Evolutionary conservation across 2,113 vertebrate genomes (phyloP).

Genomic region (Ciconia boyciana): DNA sequence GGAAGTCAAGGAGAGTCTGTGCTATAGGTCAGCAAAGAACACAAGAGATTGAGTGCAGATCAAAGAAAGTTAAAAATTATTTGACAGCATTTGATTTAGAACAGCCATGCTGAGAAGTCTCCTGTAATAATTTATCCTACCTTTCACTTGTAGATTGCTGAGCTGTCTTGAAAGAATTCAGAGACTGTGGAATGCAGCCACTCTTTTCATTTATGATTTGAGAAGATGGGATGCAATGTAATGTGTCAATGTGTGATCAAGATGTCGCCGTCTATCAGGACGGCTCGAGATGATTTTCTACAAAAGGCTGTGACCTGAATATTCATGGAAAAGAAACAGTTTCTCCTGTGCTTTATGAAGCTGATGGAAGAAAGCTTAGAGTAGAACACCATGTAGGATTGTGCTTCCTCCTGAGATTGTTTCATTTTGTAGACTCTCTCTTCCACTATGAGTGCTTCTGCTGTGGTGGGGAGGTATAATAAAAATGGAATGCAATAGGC

Average conservation of each 20-base stretch:
- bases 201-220: slow-evolving; percentile 45
- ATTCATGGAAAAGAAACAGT: neutral
- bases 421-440: neutral
- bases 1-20: slow-evolving; percentile 44
- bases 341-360: neutral
- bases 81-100: slow-evolving; percentile 75
- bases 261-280: slow-evolving; percentile 18
- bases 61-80: slow-evolving; percentile 72
- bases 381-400: neutral
- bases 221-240: slow-evolving; percentile 7
- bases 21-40: slow-evolving; percentile 61
- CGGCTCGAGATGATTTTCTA: neutral
- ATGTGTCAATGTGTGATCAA: slow-evolving; percentile 25
- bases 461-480: neutral
- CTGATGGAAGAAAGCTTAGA: neutral
- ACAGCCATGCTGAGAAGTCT: slow-evolving; percentile 60
- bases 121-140: slow-evolving; percentile 61
- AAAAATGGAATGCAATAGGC: neutral
- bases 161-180: slow-evolving; percentile 68
- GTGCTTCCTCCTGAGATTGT: neutral
- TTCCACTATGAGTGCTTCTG: neutral
- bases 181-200: slow-evolving; percentile 36
- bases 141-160: slow-evolving; percentile 61
- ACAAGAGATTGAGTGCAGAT: slow-evolving; percentile 65
- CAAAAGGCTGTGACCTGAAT: neutral